These are phyloP conservation scores for Pinctada fucata DNA, from an alignment of 2,888 invertebrate genomes.

Conservation along the genomic window DNA sequence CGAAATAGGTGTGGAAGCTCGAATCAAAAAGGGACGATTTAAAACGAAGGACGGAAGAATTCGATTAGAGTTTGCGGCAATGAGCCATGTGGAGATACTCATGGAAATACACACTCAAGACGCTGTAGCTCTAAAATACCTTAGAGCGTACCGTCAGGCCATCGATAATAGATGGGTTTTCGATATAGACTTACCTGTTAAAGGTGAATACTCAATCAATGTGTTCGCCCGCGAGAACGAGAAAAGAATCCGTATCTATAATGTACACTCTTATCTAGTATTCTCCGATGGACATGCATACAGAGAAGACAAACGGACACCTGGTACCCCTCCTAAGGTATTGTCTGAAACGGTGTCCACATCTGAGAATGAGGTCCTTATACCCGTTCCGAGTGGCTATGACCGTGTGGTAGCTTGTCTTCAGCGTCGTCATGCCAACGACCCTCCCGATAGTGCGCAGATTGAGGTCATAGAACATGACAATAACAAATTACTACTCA, in stretches of 20 bases:
- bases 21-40: slow-evolving; percentile 62
- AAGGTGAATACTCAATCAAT: slow-evolving; percentile 72
- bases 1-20: slow-evolving; percentile 61
- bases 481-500: slow-evolving; percentile 58
- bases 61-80: slow-evolving; percentile 61
- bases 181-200: slow-evolving; percentile 66
- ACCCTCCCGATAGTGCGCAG: slow-evolving; percentile 58
- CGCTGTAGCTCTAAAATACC: slow-evolving; percentile 54
- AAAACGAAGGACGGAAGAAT: slow-evolving; percentile 60
- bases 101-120: slow-evolving; percentile 68
- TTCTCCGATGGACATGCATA: slow-evolving; percentile 59
- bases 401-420: slow-evolving; percentile 62
- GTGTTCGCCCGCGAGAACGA: slow-evolving; percentile 68
- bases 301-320: slow-evolving; percentile 38
- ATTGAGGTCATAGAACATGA: slow-evolving; percentile 62
- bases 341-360: slow-evolving; percentile 66
- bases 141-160: slow-evolving; percentile 55
- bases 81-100: slow-evolving; percentile 63
- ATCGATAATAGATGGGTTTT: slow-evolving; percentile 66
- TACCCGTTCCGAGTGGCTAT: slow-evolving; percentile 64
- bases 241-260: slow-evolving; percentile 59
- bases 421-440: slow-evolving; percentile 66
- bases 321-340: slow-evolving; percentile 44
- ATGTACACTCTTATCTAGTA: slow-evolving; percentile 67
- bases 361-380: slow-evolving; percentile 64